Conservation (phyloP, 2,888 invertebrate species). For the Mythimna albipuncta region DNA sequence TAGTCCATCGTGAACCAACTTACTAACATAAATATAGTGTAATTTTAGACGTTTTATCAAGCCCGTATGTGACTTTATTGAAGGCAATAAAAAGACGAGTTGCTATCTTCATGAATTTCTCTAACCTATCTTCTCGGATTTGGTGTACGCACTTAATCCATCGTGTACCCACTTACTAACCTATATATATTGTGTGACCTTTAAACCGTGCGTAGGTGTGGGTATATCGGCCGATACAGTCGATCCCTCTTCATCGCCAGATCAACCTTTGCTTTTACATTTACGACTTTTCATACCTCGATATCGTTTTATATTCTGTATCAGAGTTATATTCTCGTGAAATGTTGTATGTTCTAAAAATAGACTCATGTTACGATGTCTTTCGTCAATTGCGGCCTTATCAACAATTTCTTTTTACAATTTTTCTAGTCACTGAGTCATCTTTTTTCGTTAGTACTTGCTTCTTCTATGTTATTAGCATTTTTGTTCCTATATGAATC, state of each 20-base stretch:
- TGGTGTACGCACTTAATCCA: too few species aligned
- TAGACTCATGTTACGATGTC: neutral
- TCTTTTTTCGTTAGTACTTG: neutral
- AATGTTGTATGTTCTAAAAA: neutral
- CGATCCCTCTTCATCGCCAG: conserved; percentile 9
- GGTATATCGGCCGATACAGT: conserved; percentile 24
- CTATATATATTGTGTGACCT: conserved; percentile 24
- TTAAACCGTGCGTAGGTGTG: conserved; percentile 27
- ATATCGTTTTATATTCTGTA: conserved; percentile 21
- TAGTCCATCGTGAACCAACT: too few species aligned
- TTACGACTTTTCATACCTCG: conserved; percentile 14
- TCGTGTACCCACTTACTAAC: neutral
- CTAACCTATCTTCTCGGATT: too few species aligned
- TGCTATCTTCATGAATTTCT: neutral
- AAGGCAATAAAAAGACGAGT: neutral
- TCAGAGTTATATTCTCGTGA: neutral
- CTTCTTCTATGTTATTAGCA: neutral
- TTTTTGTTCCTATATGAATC: neutral
- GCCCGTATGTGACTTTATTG: neutral
- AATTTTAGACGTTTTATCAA: neutral
- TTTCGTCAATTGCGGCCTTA: neutral
- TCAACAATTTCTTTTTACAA: neutral
- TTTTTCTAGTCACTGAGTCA: neutral
- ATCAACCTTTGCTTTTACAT: conserved; percentile 27
- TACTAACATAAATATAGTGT: neutral